These are phyloP conservation scores for Mantis religiosa DNA, from an alignment of 2,888 invertebrate genomes.

Conservation along the genomic window DNA sequence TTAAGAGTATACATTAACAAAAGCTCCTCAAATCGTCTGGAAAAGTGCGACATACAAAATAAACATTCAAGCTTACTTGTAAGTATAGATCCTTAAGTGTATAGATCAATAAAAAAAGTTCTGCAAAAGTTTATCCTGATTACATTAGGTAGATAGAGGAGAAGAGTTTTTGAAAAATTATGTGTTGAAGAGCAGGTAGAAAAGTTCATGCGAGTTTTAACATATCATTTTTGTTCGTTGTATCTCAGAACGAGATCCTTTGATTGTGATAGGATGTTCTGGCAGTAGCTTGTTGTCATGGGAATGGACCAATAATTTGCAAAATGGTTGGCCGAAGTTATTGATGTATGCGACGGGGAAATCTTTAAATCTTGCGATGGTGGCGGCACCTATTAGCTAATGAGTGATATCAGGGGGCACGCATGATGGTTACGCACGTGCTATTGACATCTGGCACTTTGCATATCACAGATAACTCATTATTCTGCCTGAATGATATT, in stretches of 20 bases:
- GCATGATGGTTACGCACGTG: not conserved
- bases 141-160: too few species aligned
- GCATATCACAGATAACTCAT: not conserved
- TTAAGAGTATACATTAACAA: too few species aligned
- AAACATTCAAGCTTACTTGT: too few species aligned
- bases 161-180: too few species aligned
- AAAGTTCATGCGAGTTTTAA: too few species aligned
- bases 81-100: too few species aligned
- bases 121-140: too few species aligned
- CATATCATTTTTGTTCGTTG: too few species aligned
- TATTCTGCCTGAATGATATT: not conserved
- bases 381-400: not conserved
- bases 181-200: too few species aligned
- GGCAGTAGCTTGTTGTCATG: not conserved
- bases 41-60: too few species aligned
- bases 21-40: too few species aligned
- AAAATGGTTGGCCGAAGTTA: not conserved
- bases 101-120: too few species aligned
- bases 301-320: not conserved
- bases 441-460: not conserved
- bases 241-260: not conserved
- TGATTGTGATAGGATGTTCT: not conserved
- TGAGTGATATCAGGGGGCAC: not conserved
- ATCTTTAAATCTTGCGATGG: not conserved
- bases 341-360: not conserved